Evolutionary conservation across 2,797 vertebrate species (phyloP), one percentile per base, ranked within the genome.

Genomic region (Streptopelia turtur): DNA sequence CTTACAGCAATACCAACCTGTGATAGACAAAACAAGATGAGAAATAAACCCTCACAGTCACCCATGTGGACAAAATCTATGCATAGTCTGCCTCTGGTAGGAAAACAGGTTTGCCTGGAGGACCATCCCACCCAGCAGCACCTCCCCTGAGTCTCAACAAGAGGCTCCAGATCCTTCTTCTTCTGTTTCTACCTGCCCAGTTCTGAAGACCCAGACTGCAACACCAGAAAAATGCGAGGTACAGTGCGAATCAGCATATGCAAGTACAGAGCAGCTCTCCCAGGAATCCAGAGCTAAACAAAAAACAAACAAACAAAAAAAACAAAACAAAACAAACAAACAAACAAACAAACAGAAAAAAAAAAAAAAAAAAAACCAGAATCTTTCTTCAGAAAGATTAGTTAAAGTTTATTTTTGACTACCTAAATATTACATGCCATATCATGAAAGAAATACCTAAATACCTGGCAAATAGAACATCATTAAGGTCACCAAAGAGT

Each of bases 241-340:
- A 25, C 1, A 25, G 12, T 5, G 20, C 27, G 24, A 79, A 37
- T 8, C 9, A 49, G 5, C 2, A 1, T 0, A 0, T 37, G 27
- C 66, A 75, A 89, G 16, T 20, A n/a, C 11, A 83, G n/a, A 85
- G 18, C 33, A 78, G 6, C 5, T 65, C 13, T 87, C 6, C 59
- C 16, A 33, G 5, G 2, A 57, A n/a, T n/a, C 25, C 45, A 71
- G 37, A 83, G 22, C 3, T 52, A 55, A 83, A 68, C 14, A 2
- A 1, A 76, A 76, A 20, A 35, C n/a, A n/a, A 50, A 37, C 37
- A 37, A 37, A 37, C 35, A 37, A 37, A 37, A 10, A 37, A 35
- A 35, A 35, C 35, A 35, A 35, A 35, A 35, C 35, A 35, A 35
- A 35, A 35, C 35, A 35, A 35, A 35, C 35, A 35, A n/a, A n/a